Evolutionary conservation across 2,888 invertebrate species (phyloP), one percentile per base, ranked within the genome.

Genomic region (Drosophila kanekoi): DNA sequence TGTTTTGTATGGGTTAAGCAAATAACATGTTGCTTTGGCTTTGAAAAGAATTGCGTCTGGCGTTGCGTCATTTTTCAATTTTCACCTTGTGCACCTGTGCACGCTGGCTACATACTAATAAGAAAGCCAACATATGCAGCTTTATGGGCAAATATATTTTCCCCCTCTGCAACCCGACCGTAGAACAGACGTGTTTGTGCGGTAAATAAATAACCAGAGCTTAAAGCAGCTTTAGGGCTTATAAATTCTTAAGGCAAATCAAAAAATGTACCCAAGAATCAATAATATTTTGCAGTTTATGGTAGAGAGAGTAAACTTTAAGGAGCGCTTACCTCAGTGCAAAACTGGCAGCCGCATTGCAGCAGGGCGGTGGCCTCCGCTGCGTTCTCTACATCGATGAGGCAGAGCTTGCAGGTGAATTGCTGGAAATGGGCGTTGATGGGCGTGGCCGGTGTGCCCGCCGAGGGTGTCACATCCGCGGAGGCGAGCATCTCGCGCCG

Each of bases 271-370:
- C 20, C 4, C 23, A 14, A 13, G 16, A 11, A 43, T 44, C 59
- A 28, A 51, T 35, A 28, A 41, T 33, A 8, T 47, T 5, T 14
- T 16, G 9, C 10, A 48, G 32, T 14, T 38, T 28, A 48, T 51
- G 28, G 20, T 33, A n/a, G 13, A n/a, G 23, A 13, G 33, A 23
- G 23, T 0, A 11, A 8, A 8, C 1, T 23, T 20, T 6, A 1
- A 6, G 28, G 8, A 28, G 8, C 28, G 8, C 0, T n/a, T 92
- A 98, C 97, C 95, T 97, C 97, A 81, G 95, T 95, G 93, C 97
- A 98, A 93, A 96, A 98, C 77, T 95, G 94, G 93, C 98, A 98
- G 73, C 95, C 95, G 90, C 98, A 98, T 77, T 96, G 95, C 66
- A 94, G 93, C 83, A 98, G 94, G 73, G 94, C 94, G 80, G 95